Percentiles rank a stretch among this genome's conserved stretches.
Conservation (phyloP, 2,888 invertebrate genomes). For the Cephus sareptanus region DNA sequence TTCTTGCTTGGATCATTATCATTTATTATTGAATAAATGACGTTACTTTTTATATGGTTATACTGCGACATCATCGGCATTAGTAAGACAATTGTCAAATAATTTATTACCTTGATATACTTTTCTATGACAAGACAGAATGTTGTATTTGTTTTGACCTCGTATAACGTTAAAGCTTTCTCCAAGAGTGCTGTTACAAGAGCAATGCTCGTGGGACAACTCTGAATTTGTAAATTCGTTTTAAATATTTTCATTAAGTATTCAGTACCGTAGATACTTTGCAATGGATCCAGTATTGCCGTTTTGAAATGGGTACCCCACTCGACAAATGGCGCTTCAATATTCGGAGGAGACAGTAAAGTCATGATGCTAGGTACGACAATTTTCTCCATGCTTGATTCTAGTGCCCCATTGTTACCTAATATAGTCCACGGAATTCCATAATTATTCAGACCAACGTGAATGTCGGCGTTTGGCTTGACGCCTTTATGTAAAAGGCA, state of each 20-base stretch:
- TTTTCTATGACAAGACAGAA: slow-evolving; percentile 10
- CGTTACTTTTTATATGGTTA: slow-evolving; percentile 12
- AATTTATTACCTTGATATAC: slow-evolving; percentile 24
- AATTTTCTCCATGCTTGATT: not conserved
- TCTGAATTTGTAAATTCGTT: slow-evolving; percentile 10
- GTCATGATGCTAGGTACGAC: not conserved
- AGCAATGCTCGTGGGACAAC: slow-evolving; percentile 32
- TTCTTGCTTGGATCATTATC: slow-evolving; percentile 10
- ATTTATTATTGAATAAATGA: slow-evolving; percentile 29
- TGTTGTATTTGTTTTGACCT: slow-evolving; percentile 5
- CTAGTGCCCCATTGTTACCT: not conserved
- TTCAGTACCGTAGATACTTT: not conserved
- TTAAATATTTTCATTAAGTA: slow-evolving; percentile 20
- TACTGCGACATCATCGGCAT: slow-evolving; percentile 24
- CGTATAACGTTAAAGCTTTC: slow-evolving; percentile 16
- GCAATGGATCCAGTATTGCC: not conserved
- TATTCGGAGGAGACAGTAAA: not conserved
- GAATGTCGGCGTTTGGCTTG: not conserved
- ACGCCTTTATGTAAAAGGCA: not conserved
- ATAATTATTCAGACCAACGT: not conserved
- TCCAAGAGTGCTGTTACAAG: slow-evolving; percentile 24
- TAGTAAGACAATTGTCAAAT: slow-evolving; percentile 25
- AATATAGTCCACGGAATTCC: not conserved
- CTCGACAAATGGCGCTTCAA: not conserved
- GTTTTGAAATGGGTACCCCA: not conserved